Base-by-base conservation (phyloP, 2,113 vertebrate species). In the Trogon surrucura region DNA sequence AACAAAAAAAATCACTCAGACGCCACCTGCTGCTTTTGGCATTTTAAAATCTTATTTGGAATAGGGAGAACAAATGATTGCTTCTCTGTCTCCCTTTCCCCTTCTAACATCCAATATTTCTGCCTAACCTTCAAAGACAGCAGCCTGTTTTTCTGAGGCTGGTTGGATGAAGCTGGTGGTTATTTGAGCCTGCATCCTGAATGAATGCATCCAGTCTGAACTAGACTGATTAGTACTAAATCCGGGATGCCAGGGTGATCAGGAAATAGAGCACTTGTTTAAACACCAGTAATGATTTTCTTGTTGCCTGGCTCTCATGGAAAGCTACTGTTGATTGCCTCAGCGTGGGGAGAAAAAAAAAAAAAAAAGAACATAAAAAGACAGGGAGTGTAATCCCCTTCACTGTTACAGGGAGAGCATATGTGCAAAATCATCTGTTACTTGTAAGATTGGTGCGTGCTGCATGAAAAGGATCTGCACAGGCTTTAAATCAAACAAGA, bases 41-140 rank as follows among this genome's bases (percentile, higher is more conserved):
- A 95, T 96, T 96, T 96, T 80, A 91, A 95, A 95, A 91, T 93
- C 86, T 94, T 88, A 65, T 85, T 96, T 96, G 89, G 85, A 96
- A 73, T 58, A 75, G 65, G 58, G 88, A 92, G 83, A 91, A 79
- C 65, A 95, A 80, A 75, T 94, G 47, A 91, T 91, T 92, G 61
- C 87, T 91, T 92, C 91, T 95, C 81, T 81, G 48, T 85, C n/a
- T 94, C 88, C 56, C 67, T 93, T 61, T 80, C 47, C 80, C 17
- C 73, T 93, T 65, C 80, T 91, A 89, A 95, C 84, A 94, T 93
- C 1, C 9, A 83, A 78, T 77, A 21, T 91, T 96, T 94, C 88
- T 0, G 0, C 80, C 80, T 80, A 88, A 7, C 8, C 25, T 88
- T 88, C 75, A 88, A 66, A 93, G 72, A 60, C 23, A 4, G 58